Conservation (phyloP, 2,888 invertebrate genomes). For the Listrodromus nycthemerus region DNA sequence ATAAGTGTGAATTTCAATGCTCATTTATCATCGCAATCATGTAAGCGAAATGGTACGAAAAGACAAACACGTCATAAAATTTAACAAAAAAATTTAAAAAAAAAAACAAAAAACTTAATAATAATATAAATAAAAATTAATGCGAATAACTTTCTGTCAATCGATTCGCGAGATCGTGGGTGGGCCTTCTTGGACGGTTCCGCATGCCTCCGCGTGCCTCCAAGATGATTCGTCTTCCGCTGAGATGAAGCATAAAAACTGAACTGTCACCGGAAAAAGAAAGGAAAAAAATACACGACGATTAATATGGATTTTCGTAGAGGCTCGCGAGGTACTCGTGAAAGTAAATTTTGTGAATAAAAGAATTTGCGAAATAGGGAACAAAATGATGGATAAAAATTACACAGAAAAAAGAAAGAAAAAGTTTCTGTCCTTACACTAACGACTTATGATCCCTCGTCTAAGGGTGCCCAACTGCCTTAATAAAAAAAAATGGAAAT, state of each 20-base stretch:
- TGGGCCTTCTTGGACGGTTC: constrained; percentile 63
- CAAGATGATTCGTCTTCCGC: constrained; percentile 46
- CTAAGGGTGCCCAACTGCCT: constrained; percentile 79
- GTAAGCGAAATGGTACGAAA: constrained; percentile 4
- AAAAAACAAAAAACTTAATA: constrained; percentile 4
- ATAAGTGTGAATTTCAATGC: constrained; percentile 28
- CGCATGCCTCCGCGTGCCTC: constrained; percentile 47
- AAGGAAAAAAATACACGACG: constrained; percentile 27
- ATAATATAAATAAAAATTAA: not conserved
- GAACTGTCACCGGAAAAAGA: constrained; percentile 4
- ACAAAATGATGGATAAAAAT: constrained; percentile 46
- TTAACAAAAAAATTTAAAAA: not conserved
- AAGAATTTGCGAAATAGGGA: constrained; percentile 50
- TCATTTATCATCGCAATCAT: constrained; percentile 40
- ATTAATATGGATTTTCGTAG: constrained; percentile 44
- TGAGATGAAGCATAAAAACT: constrained; percentile 10
- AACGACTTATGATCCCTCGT: constrained; percentile 64
- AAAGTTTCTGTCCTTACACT: constrained; percentile 59
- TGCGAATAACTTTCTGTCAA: constrained; percentile 28
- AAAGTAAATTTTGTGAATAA: constrained; percentile 47
- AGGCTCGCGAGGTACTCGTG: constrained; percentile 56
- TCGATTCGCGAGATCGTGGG: constrained; percentile 50
- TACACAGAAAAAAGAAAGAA: constrained; percentile 25
- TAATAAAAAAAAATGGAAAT: constrained; percentile 64
- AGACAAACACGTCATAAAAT: constrained; percentile 26